A percentile compares a stretch with the other conserved stretches of the same genome.
phyloP scores from a whole-genome alignment of 1,140 invertebrate genomes.

The Euwallacea similis region DNA sequence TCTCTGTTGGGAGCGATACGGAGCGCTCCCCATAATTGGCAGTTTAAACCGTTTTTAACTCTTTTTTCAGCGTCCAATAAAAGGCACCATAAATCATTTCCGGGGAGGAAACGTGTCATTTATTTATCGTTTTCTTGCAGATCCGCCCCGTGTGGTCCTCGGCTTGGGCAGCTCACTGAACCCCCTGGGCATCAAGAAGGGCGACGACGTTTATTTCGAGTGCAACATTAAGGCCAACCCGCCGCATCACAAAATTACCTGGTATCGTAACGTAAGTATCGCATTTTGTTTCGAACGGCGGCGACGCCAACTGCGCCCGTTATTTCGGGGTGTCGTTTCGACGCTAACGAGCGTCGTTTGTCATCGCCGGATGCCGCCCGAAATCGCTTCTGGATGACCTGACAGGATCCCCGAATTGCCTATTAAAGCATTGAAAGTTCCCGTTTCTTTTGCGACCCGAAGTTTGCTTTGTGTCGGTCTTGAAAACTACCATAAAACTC shows the following conservation, averaged over 20 bases:
- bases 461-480: too few relatives aligned
- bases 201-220: constrained; percentile 91
- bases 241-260: constrained; percentile 77
- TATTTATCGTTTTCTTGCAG: constrained; percentile 59
- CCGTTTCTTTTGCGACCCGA: too few relatives aligned
- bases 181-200: constrained; percentile 85
- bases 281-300: constrained; percentile 15
- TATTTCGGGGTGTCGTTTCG: constrained; percentile 19
- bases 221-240: constrained; percentile 86
- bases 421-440: too few relatives aligned
- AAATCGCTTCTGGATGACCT: too few relatives aligned
- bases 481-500: too few relatives aligned
- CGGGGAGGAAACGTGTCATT: constrained; percentile 3
- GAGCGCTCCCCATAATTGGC: constrained; percentile 17
- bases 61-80: constrained; percentile 15
- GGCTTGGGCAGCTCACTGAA: constrained; percentile 82
- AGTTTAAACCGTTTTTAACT: constrained; percentile 32
- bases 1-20: not conserved
- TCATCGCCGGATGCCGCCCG: not conserved
- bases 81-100: constrained; percentile 31
- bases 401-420: too few relatives aligned
- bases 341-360: constrained; percentile 22
- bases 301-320: constrained; percentile 15
- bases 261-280: constrained; percentile 83
- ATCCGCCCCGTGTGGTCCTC: constrained; percentile 80